phyloP scores from a whole-genome alignment of 2,797 vertebrate genomes.

The Siniperca obscura region DNA sequence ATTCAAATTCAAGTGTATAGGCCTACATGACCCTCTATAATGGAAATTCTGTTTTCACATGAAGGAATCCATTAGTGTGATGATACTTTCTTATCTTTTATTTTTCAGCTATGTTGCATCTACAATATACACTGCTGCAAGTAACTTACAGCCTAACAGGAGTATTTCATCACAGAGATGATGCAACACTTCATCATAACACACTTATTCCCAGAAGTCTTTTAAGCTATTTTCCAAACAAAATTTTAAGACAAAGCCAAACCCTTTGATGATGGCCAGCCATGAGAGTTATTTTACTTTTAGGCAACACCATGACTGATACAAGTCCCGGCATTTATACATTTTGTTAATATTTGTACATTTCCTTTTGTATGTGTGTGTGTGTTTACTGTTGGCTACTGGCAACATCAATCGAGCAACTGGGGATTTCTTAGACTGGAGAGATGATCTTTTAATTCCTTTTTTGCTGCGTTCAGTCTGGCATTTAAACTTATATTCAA shows the following conservation, averaged over 20 bases:
- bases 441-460: neutral
- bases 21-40: neutral
- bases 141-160: neutral
- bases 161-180: constrained; percentile 21
- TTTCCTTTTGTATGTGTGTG: neutral
- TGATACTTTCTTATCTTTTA: neutral
- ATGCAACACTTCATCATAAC: constrained; percentile 13
- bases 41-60: neutral
- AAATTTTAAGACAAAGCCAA: neutral
- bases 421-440: neutral
- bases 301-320: neutral
- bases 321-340: neutral
- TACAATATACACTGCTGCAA: neutral
- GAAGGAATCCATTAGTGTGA: neutral
- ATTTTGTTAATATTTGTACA: neutral
- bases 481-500: neutral
- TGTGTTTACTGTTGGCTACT: neutral
- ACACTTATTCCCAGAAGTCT: constrained; percentile 8
- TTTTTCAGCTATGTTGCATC: neutral
- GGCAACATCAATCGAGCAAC: neutral
- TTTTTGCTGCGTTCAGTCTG: neutral
- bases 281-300: neutral
- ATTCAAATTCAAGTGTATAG: too few species aligned
- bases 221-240: neutral
- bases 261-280: neutral